phyloP scores from a whole-genome alignment of 2,797 vertebrate species.

The Sebastes miniatus region DNA sequence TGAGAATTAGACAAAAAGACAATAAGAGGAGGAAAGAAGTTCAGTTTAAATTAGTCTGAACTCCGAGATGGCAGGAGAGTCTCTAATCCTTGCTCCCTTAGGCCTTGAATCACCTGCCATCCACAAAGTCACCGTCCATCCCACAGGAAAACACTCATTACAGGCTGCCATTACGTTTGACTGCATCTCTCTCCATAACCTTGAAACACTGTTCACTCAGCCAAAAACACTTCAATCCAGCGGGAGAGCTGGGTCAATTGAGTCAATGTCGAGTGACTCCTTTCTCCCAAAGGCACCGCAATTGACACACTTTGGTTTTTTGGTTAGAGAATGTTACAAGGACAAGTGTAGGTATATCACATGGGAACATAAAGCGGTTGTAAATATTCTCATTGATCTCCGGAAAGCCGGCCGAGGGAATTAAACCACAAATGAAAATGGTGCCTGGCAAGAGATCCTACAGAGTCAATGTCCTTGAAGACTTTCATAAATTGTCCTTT shows the following conservation, averaged over 20 bases:
- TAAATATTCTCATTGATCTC: conserved; percentile 23
- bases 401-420: not conserved
- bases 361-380: not conserved
- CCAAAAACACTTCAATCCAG: conserved; percentile 70
- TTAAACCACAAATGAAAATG: conserved; percentile 2
- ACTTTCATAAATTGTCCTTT: not conserved
- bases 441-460: not conserved
- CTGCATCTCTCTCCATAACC: conserved; percentile 71
- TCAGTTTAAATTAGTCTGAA: conserved; percentile 61
- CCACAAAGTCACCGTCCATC: conserved; percentile 76
- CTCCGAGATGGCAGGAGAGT: conserved; percentile 36
- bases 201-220: conserved; percentile 77
- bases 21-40: not conserved
- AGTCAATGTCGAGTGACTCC: conserved; percentile 67
- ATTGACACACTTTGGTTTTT: conserved; percentile 38
- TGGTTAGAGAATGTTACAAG: conserved; percentile 33
- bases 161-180: conserved; percentile 71
- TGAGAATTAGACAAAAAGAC: not conserved
- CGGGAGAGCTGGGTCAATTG: conserved; percentile 60
- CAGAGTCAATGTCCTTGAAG: conserved; percentile 8
- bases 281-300: conserved; percentile 38
- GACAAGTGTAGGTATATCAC: conserved; percentile 28
- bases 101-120: conserved; percentile 75
- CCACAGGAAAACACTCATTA: conserved; percentile 78
- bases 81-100: conserved; percentile 63